A percentile compares a stretch with the other conserved stretches of the same genome.
These are phyloP conservation scores for Nipponacmea schrenckii DNA, from an alignment of 2,888 invertebrate genomes.

Conservation along the genomic window DNA sequence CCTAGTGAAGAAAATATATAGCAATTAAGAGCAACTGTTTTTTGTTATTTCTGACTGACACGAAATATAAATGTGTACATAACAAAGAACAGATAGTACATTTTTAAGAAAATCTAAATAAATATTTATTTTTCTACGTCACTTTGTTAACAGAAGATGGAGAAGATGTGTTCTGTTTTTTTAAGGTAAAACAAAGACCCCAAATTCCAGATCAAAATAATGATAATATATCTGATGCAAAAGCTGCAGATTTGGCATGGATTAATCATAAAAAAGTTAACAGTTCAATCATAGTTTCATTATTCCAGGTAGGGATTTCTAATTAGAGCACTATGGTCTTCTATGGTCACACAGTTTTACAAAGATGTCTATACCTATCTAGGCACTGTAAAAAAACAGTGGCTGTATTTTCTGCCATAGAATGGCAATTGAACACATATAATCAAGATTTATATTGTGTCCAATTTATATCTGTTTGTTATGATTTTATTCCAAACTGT, in stretches of 20 bases:
- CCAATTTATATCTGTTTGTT: no score
- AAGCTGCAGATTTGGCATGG: slow-evolving; percentile 75
- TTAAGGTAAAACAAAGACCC: slow-evolving; percentile 57
- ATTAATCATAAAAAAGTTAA: slow-evolving; percentile 77
- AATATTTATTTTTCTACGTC: no score
- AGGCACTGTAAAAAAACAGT: neutral
- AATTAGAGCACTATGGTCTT: neutral
- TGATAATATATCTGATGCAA: slow-evolving; percentile 58
- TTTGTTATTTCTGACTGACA: no score
- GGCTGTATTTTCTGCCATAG: neutral
- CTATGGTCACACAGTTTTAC: no score
- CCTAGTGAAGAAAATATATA: no score
- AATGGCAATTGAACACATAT: neutral
- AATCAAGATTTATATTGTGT: neutral
- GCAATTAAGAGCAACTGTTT: no score
- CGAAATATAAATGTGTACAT: no score
- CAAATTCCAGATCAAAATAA: slow-evolving; percentile 63
- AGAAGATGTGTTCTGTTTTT: slow-evolving; percentile 9
- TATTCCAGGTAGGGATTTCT: slow-evolving; percentile 75
- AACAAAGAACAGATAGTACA: no score
- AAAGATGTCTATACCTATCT: neutral
- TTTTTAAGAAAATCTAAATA: no score
- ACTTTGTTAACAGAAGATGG: no score
- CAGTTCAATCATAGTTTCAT: slow-evolving; percentile 78
- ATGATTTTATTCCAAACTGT: no score